Evolutionary conservation across 1,140 invertebrate genomes (phyloP), one percentile per base, ranked within the genome.

Genomic region (Ridgeia piscesae): DNA sequence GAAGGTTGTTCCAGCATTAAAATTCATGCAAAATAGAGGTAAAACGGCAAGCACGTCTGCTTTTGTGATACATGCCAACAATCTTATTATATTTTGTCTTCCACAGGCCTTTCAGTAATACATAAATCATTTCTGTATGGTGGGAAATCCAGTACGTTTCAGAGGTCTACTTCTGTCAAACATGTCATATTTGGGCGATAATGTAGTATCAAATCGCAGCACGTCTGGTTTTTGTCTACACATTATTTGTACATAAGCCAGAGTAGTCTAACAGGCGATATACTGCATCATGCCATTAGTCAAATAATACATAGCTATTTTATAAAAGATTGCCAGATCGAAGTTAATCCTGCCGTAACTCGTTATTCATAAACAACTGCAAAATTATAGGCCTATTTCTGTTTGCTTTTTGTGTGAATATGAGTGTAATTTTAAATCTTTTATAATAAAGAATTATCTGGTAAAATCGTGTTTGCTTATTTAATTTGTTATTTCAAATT

Each of bases 1-100:
- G 58, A 77, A 77, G 58, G 58, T 77, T 77, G 58, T 77, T 77
- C 58, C 58, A 77, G 58, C 58, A 77, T 77, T 77, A 77, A 77
- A 77, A 6, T 77, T 77, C 58, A 77, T 77, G 58, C 58, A 77
- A 77, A 77, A 77, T 77, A 77, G 58, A 77, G 58, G 58, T 77
- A 77, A 77, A 77, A 77, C 58, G 58, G 58, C 11, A 77, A 77
- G 58, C 17, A 77, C 58, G 27, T 77, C 58, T 21, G 14, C 11
- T 77, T 77, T 77, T 31, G 27, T 77, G 27, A 27, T 77, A 0
- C 58, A 9, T 77, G 27, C 58, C 4, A 9, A 77, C 17, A 77
- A 77, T 77, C 58, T 27, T 77, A 77, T 27, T 17, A 21, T 50
- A 50, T 77, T 77, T 21, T 77, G 14, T 77, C 17, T 77, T 27